These are phyloP conservation scores for Agrypnia vestita DNA, from an alignment of 1,140 invertebrate genomes.

Conservation along the genomic window DNA sequence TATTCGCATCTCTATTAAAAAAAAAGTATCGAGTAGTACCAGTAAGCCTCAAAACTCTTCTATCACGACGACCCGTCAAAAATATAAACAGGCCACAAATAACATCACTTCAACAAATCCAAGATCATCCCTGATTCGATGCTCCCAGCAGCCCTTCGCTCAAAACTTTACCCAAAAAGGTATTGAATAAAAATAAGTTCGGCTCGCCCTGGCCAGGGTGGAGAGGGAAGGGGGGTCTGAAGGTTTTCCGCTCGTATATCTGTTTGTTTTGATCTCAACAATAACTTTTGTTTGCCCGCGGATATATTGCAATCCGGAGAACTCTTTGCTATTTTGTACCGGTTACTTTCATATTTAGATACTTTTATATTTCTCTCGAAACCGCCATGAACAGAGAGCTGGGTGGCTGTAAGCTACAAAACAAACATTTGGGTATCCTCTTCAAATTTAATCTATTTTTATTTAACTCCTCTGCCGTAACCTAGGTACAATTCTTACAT, in stretches of 20 bases:
- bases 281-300: conserved; percentile 61
- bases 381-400: no score
- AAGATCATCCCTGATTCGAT: conserved; percentile 38
- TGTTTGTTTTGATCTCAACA: conserved; percentile 62
- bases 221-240: neutral
- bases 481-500: no score
- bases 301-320: conserved; percentile 60
- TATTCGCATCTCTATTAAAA: no score
- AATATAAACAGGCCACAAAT: conserved; percentile 20
- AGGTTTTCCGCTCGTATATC: conserved; percentile 51
- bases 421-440: neutral
- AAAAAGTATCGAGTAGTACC: no score
- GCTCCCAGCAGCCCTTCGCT: conserved; percentile 19
- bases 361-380: neutral
- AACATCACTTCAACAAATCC: conserved; percentile 42
- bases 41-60: no score
- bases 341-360: conserved; percentile 52
- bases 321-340: conserved; percentile 47
- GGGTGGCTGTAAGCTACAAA: neutral
- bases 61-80: neutral
- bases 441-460: neutral
- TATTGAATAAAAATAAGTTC: conserved; percentile 45
- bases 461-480: no score
- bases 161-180: conserved; percentile 33
- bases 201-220: neutral